phyloP scores from a whole-genome alignment of 2,797 vertebrate species.

The Eulemur albifrons region DNA sequence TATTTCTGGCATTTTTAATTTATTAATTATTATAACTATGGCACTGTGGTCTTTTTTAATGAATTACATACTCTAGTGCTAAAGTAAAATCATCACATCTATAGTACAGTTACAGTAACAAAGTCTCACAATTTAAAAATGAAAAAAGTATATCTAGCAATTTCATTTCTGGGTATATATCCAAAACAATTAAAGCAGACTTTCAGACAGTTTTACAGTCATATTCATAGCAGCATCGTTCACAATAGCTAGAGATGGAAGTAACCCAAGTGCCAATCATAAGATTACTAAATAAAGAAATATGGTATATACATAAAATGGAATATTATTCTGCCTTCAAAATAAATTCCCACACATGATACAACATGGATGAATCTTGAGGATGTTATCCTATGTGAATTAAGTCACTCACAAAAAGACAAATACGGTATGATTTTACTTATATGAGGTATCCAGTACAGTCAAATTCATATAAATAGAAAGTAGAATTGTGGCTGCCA shows the following conservation, averaged over 20 bases:
- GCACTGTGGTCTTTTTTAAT: not conserved
- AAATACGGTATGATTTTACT: not conserved
- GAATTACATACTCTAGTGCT: not conserved
- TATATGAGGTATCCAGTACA: not conserved
- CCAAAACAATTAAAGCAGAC: not conserved
- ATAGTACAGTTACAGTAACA: not conserved
- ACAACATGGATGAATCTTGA: not conserved
- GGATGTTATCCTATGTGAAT: not conserved
- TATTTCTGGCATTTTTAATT: not conserved
- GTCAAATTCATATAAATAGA: not conserved
- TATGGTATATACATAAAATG: not conserved
- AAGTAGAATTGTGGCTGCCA: not conserved
- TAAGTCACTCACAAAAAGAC: not conserved
- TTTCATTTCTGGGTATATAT: not conserved
- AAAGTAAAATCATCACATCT: not conserved
- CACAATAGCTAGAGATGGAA: not conserved
- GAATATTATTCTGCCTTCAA: not conserved
- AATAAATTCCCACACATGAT: not conserved
- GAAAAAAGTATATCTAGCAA: not conserved
- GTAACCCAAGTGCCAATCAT: not conserved
- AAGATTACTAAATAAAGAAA: not conserved
- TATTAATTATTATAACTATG: not conserved
- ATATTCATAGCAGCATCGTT: not conserved
- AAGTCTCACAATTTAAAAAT: not conserved
- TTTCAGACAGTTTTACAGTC: not conserved